A percentile compares a stretch with the other conserved stretches of the same genome.
Evolutionary conservation across 2,113 vertebrate genomes (phyloP).

Genomic region (Baryphthengus martii): DNA sequence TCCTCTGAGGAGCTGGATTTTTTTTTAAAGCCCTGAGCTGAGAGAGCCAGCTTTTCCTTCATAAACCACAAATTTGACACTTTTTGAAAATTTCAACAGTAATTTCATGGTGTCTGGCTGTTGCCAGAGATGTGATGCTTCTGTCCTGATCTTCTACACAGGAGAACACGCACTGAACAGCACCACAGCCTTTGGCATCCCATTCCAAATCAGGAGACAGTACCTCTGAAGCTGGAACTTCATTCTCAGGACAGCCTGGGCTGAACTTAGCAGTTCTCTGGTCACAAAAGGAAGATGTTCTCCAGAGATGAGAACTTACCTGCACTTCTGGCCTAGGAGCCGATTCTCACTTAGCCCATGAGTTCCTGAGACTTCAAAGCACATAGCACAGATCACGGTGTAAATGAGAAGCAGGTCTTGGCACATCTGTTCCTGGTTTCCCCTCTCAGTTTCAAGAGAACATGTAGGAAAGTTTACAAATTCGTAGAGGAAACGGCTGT

Average conservation of each 20-base stretch:
- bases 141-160: not conserved
- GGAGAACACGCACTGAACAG: not conserved
- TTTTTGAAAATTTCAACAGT: not conserved
- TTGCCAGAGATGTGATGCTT: not conserved
- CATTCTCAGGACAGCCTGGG: not conserved
- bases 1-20: not conserved
- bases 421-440: not conserved
- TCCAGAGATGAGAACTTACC: not conserved
- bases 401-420: not conserved
- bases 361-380: not conserved
- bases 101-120: not conserved
- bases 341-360: not conserved
- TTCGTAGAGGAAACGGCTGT: conserved; percentile 34
- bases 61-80: not conserved
- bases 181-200: rapidly evolving
- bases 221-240: not conserved
- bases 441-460: not conserved
- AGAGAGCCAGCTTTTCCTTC: not conserved
- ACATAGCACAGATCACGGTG: not conserved
- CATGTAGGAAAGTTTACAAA: not conserved
- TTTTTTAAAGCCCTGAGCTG: not conserved
- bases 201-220: rapidly evolving
- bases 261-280: not conserved
- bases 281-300: not conserved
- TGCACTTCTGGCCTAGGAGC: not conserved